Conservation (phyloP, 2,888 invertebrate species). For the Acanthoscelides obtectus region DNA sequence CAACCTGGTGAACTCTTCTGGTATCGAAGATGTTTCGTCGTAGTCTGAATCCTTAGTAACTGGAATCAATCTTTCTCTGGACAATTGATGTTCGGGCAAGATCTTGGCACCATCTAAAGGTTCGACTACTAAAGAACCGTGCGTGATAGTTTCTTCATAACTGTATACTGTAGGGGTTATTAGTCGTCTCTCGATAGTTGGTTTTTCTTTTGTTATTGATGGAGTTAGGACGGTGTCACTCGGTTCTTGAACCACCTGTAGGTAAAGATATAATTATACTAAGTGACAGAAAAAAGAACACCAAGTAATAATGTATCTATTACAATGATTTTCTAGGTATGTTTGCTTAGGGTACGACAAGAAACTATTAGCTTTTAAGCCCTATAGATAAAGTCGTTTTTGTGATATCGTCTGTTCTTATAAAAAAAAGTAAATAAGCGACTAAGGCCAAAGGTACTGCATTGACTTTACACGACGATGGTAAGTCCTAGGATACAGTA, state of each 20-base stretch:
- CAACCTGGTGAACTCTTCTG: conserved; percentile 36
- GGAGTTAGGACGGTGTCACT: conserved; percentile 22
- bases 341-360: no score
- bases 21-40: conserved; percentile 40
- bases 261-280: no score
- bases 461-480: no score
- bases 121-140: conserved; percentile 62
- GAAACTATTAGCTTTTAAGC: no score
- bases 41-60: conserved; percentile 33
- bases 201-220: conserved; percentile 8
- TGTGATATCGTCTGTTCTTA: no score
- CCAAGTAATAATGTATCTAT: no score
- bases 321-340: no score
- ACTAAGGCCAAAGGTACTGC: no score
- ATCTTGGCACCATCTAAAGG: conserved; percentile 52
- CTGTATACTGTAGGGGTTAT: conserved; percentile 40
- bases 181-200: conserved; percentile 19
- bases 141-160: conserved; percentile 61
- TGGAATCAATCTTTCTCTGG: conserved; percentile 35
- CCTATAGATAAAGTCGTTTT: no score
- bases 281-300: no score
- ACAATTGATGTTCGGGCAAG: conserved; percentile 33
- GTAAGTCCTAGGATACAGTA: no score
- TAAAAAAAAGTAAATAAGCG: no score
- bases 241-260: conserved; percentile 15